These are phyloP conservation scores for Syngnathoides biaculeatus DNA, from an alignment of 2,113 vertebrate species.

Conservation along the genomic window DNA sequence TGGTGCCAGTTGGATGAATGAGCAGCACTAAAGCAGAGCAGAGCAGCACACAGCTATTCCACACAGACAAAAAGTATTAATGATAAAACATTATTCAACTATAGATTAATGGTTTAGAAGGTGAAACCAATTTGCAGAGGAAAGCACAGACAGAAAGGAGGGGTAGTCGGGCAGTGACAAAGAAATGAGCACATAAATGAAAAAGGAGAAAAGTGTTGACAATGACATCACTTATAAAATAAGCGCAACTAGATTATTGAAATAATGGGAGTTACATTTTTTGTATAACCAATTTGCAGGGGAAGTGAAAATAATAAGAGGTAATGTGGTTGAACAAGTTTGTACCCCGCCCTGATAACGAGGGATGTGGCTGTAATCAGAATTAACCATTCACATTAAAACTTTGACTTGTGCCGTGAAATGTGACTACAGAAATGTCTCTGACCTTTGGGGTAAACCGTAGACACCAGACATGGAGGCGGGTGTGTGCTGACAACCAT, in stretches of 20 bases:
- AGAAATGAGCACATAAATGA: conserved; percentile 11
- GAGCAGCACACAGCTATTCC: conserved; percentile 19
- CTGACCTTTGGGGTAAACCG: no score
- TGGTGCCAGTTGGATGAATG: neutral
- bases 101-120: conserved; percentile 2
- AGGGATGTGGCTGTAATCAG: no score
- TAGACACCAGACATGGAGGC: no score
- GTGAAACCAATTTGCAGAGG: neutral
- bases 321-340: no score
- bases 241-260: conserved; percentile 26
- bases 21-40: conserved; percentile 26
- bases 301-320: no score
- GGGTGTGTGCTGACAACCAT: no score
- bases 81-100: conserved; percentile 8
- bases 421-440: no score
- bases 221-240: neutral
- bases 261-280: conserved; percentile 20
- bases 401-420: no score
- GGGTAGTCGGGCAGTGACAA: conserved; percentile 24
- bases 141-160: conserved; percentile 23
- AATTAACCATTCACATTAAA: no score
- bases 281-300: conserved; percentile 22
- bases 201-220: conserved; percentile 11
- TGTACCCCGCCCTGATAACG: no score
- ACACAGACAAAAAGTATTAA: conserved; percentile 21